Conservation (phyloP, 2,113 vertebrate species). For the Ophthalmolycus amberensis region DNA sequence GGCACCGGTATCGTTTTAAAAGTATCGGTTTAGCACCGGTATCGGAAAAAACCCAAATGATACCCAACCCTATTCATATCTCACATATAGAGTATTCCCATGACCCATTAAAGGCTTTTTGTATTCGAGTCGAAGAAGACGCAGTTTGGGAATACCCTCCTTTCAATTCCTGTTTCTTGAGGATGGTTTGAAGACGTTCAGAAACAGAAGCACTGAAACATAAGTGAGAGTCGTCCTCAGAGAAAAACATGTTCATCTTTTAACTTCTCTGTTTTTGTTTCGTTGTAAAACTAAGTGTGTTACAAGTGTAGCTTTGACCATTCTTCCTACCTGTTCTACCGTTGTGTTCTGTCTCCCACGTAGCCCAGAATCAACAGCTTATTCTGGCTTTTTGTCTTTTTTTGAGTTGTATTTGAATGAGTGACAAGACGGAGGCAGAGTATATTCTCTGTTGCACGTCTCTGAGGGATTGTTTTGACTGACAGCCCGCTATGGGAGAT, state of each 20-base stretch:
- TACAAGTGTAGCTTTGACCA: conserved; percentile 7
- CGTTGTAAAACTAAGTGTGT: conserved; percentile 8
- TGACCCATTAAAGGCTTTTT: background rate
- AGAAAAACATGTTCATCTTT: background rate
- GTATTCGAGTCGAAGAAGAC: background rate
- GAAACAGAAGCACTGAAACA: background rate
- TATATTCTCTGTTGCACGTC: conserved; percentile 35
- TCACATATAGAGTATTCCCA: background rate
- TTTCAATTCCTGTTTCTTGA: background rate
- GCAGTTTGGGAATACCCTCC: background rate
- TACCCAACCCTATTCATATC: no score
- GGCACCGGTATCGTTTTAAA: no score
- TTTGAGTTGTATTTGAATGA: conserved; percentile 21
- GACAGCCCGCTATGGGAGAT: conserved; percentile 19
- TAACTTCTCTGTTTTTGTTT: background rate
- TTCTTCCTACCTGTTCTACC: conserved; percentile 20
- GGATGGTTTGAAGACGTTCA: conserved; percentile 14
- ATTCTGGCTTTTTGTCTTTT: conserved; percentile 1
- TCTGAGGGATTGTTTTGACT: conserved; percentile 53
- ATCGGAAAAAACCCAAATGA: no score
- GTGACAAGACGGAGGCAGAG: conserved; percentile 23
- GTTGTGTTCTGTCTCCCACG: background rate
- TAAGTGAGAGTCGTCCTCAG: background rate
- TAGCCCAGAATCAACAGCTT: conserved; percentile 19
- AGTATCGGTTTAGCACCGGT: no score